phyloP scores from a whole-genome alignment of 2,113 vertebrate genomes.

The Ailuropoda melanoleuca region DNA sequence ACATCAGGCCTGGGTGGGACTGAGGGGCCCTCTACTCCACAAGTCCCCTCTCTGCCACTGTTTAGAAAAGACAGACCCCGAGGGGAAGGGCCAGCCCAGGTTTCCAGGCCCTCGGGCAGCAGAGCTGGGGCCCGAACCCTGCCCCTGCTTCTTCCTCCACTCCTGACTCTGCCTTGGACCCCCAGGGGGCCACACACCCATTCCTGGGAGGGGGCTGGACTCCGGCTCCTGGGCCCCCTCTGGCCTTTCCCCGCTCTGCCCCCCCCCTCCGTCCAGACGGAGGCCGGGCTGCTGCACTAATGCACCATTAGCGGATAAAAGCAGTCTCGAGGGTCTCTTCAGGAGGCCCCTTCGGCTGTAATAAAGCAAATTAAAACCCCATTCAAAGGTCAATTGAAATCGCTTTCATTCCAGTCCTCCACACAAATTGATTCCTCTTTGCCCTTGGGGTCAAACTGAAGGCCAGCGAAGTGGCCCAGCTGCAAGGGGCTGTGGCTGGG shows the following conservation, averaged over 20 bases:
- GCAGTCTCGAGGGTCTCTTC: slow-evolving; percentile 72
- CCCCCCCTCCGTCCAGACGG: background rate
- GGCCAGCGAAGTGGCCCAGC: background rate
- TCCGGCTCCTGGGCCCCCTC: background rate
- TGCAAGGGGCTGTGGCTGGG: background rate
- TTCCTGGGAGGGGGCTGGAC: background rate
- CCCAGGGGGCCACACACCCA: background rate
- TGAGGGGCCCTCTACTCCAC: background rate
- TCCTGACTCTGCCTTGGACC: background rate
- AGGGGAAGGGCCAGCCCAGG: background rate
- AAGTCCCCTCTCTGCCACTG: fast-evolving
- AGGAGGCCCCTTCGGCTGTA: slow-evolving; percentile 46
- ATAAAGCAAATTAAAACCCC: slow-evolving; percentile 79
- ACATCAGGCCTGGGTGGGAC: background rate
- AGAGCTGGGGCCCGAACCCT: background rate
- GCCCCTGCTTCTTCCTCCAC: background rate
- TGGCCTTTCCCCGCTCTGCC: background rate
- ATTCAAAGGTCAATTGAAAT: slow-evolving; percentile 77
- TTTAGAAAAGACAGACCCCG: background rate
- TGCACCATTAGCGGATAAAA: slow-evolving; percentile 67
- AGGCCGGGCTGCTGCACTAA: background rate
- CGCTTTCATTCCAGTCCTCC: slow-evolving; percentile 63
- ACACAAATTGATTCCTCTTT: slow-evolving; percentile 74
- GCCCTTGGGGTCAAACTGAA: slow-evolving; percentile 61
- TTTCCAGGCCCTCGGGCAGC: fast-evolving